Conservation (phyloP, 1,140 invertebrate genomes). For the Pseudomyrmex flavicornis region DNA sequence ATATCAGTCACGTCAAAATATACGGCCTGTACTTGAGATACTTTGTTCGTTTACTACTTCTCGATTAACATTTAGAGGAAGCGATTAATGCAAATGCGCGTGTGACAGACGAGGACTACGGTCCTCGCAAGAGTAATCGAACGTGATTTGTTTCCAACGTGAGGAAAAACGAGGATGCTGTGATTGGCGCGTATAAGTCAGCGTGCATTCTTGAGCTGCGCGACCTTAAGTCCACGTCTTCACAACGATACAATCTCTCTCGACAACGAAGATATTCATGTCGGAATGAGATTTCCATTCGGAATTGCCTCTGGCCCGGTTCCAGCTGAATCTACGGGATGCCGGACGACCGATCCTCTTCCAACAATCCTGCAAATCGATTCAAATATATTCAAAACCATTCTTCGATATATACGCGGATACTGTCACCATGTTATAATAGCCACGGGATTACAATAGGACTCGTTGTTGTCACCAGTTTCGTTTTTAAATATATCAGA, state of each 20-base stretch:
- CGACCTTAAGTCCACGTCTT: conserved; percentile 62
- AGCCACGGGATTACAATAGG: conserved; percentile 63
- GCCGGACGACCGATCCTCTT: conserved; percentile 39
- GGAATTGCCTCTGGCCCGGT: conserved; percentile 78
- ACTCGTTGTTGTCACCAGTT: conserved; percentile 73
- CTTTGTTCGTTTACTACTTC: conserved; percentile 10
- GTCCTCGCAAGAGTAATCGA: conserved; percentile 31
- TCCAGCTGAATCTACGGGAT: conserved; percentile 69
- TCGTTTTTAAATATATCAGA: conserved; percentile 63
- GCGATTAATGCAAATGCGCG: conserved; percentile 59
- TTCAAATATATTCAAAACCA: conserved; percentile 83
- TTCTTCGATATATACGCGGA: conserved; percentile 77
- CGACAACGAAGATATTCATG: conserved; percentile 70
- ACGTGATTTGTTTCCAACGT: conserved; percentile 31
- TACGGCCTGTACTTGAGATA: background rate
- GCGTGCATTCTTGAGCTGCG: conserved; percentile 34
- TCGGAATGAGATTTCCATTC: conserved; percentile 78
- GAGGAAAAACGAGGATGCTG: conserved; percentile 69
- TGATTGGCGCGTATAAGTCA: conserved; percentile 65
- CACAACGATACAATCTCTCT: conserved; percentile 72
- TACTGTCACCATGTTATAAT: conserved; percentile 73
- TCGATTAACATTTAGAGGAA: conserved; percentile 30
- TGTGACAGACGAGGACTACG: background rate
- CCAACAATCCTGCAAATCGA: conserved; percentile 77
- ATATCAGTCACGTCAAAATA: background rate